Percentiles rank a stretch among this genome's conserved stretches.
These are phyloP conservation scores for Omphaloscelis lunosa DNA, from an alignment of 2,888 invertebrate species.

Conservation along the genomic window DNA sequence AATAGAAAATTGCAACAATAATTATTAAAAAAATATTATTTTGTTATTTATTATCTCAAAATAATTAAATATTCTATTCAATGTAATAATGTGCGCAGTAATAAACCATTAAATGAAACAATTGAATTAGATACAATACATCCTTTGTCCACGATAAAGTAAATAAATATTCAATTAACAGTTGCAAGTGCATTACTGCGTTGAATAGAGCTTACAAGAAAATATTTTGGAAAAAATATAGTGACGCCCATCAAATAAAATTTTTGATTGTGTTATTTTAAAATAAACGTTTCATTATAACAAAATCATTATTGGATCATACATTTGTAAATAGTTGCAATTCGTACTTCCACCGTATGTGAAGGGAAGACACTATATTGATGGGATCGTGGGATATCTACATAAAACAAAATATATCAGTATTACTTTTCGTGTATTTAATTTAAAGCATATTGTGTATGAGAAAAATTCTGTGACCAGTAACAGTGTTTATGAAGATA, in stretches of 20 bases:
- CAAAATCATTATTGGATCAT: conserved; percentile 75
- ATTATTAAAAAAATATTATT: conserved; percentile 63
- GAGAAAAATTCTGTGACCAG: conserved; percentile 62
- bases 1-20: conserved; percentile 74
- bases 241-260: conserved; percentile 69
- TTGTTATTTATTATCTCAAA: conserved; percentile 57
- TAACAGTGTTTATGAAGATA: conserved; percentile 79
- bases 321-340: conserved; percentile 82
- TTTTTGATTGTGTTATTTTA: conserved; percentile 59
- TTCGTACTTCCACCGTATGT: conserved; percentile 75
- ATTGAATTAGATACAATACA: conserved; percentile 70
- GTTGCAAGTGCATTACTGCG: conserved; percentile 75
- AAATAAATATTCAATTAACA: conserved; percentile 56
- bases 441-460: conserved; percentile 65
- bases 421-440: conserved; percentile 75
- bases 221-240: conserved; percentile 62
- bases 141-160: conserved; percentile 78
- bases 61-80: conserved; percentile 73
- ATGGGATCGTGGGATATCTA: conserved; percentile 81
- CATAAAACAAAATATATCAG: conserved; percentile 80
- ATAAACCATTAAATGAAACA: conserved; percentile 45
- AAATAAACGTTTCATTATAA: conserved; percentile 67
- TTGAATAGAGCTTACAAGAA: conserved; percentile 76
- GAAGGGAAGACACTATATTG: conserved; percentile 69
- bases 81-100: conserved; percentile 75